phyloP scores from a whole-genome alignment of 2,113 vertebrate genomes.

The Crocuta crocuta region DNA sequence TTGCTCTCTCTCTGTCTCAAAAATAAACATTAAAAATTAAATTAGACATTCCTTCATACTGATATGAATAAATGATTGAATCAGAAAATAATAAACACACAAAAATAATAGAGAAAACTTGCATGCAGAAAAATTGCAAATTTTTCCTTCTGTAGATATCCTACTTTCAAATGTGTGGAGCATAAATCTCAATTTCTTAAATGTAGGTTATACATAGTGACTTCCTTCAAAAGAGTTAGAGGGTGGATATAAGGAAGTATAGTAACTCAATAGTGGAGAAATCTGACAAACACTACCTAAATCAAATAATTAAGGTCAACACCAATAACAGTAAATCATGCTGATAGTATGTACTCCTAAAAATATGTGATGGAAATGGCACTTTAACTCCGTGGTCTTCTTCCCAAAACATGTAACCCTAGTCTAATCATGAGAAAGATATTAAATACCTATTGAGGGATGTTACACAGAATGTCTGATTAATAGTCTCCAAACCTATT shows the following conservation, averaged over 20 bases:
- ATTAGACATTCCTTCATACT: neutral
- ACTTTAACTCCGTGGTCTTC: neutral
- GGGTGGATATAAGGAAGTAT: neutral
- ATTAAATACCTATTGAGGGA: neutral
- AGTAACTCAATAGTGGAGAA: neutral
- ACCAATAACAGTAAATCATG: neutral
- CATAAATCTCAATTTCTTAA: neutral
- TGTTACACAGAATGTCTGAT: neutral
- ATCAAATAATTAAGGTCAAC: neutral
- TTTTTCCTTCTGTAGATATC: neutral
- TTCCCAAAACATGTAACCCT: neutral
- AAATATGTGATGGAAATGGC: neutral
- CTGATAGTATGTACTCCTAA: neutral
- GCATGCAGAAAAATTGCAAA: neutral
- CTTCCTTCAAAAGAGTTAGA: neutral
- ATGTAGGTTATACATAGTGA: neutral
- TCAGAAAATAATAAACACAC: neutral
- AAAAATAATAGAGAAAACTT: neutral
- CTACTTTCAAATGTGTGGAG: neutral
- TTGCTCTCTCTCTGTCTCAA: no score
- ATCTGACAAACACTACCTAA: neutral
- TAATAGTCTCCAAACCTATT: neutral
- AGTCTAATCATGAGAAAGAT: neutral
- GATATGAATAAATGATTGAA: neutral
- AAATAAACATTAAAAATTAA: neutral